Base-by-base conservation (phyloP, 2,797 vertebrate genomes). In the Malurus splendens region DNA sequence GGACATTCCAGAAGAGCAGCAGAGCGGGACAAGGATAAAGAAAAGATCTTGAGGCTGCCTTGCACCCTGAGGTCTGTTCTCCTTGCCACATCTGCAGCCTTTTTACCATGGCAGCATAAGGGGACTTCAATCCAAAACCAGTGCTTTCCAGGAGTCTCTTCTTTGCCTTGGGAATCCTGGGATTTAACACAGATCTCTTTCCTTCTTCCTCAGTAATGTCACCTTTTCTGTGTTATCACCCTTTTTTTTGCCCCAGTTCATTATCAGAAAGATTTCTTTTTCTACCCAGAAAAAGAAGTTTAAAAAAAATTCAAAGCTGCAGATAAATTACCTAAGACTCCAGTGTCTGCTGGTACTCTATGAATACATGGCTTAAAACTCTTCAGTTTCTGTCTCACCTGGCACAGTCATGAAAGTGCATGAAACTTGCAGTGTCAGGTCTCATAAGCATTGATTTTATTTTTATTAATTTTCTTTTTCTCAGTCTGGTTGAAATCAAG, bases 241-340 rank as follows among this genome's bases (percentile, higher is more conserved):
- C 36, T 36, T 36, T 36, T 36, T 7, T 1, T 9, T 2, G 4
- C 2, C 2, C 1, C 0, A 1, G 2, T 68, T 70, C 8, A 52
- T 83, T 18, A 30, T 24, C 9, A 45, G n/a, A 77, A 73, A 38
- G 3, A 8, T 55, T 82, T 70, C 3, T 5, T 78, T 61, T 80
- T 50, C 32, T 56, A 6, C 10, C 10, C 16, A 17, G 45, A 32
- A 57, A 80, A 20, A 36, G 33, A 33, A 33, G 33, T 33, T 33
- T 33, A 33, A 33, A 2, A 25, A 68, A 38, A 0, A 48, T 70
- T 33, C 22, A 79, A 42, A 70, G 12, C 12, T 72, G 3, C 38
- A 80, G 54, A 51, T 41, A 56, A 66, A 36, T 76, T 25, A 18
- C 11, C 5, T 45, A 8, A 7, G 24, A 2, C 5, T 90, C 18